phyloP scores from a whole-genome alignment of 2,888 invertebrate species.

The Ochropleura leucogaster region DNA sequence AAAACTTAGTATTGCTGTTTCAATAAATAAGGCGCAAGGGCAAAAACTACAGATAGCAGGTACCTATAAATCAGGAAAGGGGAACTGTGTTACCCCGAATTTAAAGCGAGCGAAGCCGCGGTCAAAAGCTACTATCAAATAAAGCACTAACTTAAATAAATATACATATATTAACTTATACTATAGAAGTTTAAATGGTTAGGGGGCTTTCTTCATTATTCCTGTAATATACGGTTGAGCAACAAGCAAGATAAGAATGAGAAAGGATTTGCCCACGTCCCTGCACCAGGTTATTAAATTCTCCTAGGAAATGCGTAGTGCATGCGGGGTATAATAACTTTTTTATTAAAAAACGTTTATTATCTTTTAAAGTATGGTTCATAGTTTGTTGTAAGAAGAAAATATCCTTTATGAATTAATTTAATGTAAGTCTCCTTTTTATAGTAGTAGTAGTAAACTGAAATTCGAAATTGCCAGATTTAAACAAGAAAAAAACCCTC shows the following conservation, averaged over 20 bases:
- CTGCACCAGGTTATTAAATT: slow-evolving; percentile 47
- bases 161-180: too few relatives aligned
- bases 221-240: background rate
- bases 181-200: background rate
- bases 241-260: slow-evolving; percentile 43
- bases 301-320: slow-evolving; percentile 19
- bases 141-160: too few relatives aligned
- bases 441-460: background rate
- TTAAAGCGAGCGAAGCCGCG: too few relatives aligned
- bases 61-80: too few relatives aligned
- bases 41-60: too few relatives aligned
- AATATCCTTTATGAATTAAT: background rate
- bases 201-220: background rate
- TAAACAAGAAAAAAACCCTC: too few relatives aligned
- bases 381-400: background rate
- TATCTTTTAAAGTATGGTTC: background rate
- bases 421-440: background rate
- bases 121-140: too few relatives aligned
- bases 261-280: slow-evolving; percentile 42
- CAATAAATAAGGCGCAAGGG: too few relatives aligned
- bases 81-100: too few relatives aligned
- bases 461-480: background rate
- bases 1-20: too few relatives aligned
- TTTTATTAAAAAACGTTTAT: slow-evolving; percentile 14
- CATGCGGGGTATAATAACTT: slow-evolving; percentile 1